These are phyloP conservation scores for Crotalus horridus DNA, from an alignment of 2,113 vertebrate genomes.

Conservation along the genomic window DNA sequence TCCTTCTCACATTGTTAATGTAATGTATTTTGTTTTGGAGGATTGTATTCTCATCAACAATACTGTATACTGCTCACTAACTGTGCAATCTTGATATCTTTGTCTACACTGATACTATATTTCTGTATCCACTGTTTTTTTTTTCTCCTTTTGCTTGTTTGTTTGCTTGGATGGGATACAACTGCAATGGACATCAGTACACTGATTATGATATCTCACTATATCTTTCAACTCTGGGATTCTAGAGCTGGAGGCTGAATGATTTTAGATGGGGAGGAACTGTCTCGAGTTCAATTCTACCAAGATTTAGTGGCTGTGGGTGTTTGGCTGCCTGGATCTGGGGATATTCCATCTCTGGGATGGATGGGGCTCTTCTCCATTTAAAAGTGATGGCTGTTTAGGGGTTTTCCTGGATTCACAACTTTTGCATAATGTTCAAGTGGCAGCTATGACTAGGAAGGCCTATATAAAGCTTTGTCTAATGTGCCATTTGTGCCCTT, in stretches of 20 bases:
- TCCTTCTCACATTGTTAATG: not conserved
- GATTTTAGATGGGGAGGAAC: not conserved
- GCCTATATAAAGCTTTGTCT: not conserved
- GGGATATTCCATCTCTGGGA: not conserved
- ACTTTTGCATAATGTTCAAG: not conserved
- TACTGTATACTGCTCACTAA: not conserved
- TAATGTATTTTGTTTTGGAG: not conserved
- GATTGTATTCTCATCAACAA: not conserved
- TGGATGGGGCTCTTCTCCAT: not conserved
- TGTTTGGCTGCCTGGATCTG: not conserved
- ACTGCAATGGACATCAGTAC: not conserved
- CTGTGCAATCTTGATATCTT: not conserved
- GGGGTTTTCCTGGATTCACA: not conserved
- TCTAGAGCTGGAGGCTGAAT: not conserved
- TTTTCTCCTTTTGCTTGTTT: not conserved
- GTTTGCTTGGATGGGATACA: not conserved
- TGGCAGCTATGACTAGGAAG: not conserved
- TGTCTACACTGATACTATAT: not conserved
- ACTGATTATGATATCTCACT: not conserved
- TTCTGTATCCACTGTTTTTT: not conserved
- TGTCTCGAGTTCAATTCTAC: not conserved
- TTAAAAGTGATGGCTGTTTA: not conserved
- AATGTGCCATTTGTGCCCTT: not conserved
- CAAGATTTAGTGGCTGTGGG: not conserved
- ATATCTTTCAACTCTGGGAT: too few species aligned